Conservation (phyloP, 2,888 invertebrate species). For the Chromoteleia sp. region DNA sequence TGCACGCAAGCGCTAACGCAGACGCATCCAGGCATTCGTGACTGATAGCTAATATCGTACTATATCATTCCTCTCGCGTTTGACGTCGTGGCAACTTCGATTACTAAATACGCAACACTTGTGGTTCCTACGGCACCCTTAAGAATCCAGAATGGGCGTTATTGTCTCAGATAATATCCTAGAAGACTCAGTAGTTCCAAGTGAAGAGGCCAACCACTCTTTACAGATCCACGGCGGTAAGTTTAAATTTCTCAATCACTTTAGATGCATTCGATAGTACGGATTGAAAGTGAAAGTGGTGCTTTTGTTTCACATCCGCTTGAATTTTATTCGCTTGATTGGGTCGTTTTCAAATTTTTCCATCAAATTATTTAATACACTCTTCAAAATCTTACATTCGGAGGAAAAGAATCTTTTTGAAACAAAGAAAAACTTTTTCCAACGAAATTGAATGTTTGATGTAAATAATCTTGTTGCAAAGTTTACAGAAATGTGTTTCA, state of each 20-base stretch:
- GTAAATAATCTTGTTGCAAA: too few relatives aligned
- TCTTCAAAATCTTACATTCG: too few relatives aligned
- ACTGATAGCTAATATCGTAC: slow-evolving; percentile 69
- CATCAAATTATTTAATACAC: not conserved
- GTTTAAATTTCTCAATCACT: slow-evolving; percentile 57
- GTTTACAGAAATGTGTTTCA: too few relatives aligned
- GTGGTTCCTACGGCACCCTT: slow-evolving; percentile 38
- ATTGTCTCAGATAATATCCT: slow-evolving; percentile 80
- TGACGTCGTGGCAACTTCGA: slow-evolving; percentile 66
- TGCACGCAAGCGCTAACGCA: slow-evolving; percentile 78
- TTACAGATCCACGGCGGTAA: slow-evolving; percentile 80
- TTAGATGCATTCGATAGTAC: not conserved
- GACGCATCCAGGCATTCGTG: slow-evolving; percentile 66
- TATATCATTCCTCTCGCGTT: slow-evolving; percentile 58
- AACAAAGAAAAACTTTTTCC: too few relatives aligned
- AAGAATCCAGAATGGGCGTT: slow-evolving; percentile 79
- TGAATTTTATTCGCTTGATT: not conserved
- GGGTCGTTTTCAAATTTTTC: not conserved
- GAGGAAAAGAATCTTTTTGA: too few relatives aligned
- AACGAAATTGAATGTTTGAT: too few relatives aligned
- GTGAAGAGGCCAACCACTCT: slow-evolving; percentile 82
- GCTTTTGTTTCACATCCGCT: not conserved
- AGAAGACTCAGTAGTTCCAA: slow-evolving; percentile 79
- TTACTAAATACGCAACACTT: slow-evolving; percentile 25
- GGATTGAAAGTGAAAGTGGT: slow-evolving; percentile 47